Evolutionary conservation across 2,888 invertebrate genomes (phyloP).

Genomic region (Cephus spinipes): DNA sequence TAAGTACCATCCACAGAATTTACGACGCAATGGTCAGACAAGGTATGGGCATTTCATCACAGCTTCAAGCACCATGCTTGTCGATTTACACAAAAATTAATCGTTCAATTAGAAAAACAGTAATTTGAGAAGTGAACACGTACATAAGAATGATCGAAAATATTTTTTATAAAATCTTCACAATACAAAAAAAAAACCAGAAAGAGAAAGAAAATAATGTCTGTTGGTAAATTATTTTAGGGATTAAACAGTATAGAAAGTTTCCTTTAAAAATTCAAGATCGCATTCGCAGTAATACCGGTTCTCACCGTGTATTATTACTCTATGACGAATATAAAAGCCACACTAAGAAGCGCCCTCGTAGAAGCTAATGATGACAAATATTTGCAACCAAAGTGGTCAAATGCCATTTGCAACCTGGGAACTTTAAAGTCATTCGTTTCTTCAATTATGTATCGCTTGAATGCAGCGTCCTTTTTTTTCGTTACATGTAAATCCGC

Average conservation of each 20-base stretch:
- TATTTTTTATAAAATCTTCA: neutral
- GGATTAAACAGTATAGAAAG: neutral
- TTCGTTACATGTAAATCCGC: neutral
- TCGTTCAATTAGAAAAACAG: neutral
- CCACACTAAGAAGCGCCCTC: neutral
- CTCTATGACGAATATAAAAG: neutral
- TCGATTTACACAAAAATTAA: neutral
- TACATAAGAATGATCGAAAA: neutral
- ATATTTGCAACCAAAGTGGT: slow-evolving; percentile 3
- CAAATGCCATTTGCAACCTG: neutral
- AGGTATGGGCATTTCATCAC: neutral
- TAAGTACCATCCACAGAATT: neutral
- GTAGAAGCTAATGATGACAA: slow-evolving; percentile 2
- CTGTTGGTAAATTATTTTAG: neutral
- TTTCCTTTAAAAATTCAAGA: neutral
- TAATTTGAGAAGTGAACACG: neutral
- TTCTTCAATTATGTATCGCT: neutral
- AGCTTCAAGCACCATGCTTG: neutral
- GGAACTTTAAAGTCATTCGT: neutral
- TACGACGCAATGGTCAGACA: neutral
- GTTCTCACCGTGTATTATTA: neutral
- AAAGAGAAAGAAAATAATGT: neutral
- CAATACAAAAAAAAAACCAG: neutral
- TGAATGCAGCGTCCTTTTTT: neutral
- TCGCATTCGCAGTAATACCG: neutral